phyloP scores from a whole-genome alignment of 2,797 vertebrate species.

The Pelochelys cantorii region DNA sequence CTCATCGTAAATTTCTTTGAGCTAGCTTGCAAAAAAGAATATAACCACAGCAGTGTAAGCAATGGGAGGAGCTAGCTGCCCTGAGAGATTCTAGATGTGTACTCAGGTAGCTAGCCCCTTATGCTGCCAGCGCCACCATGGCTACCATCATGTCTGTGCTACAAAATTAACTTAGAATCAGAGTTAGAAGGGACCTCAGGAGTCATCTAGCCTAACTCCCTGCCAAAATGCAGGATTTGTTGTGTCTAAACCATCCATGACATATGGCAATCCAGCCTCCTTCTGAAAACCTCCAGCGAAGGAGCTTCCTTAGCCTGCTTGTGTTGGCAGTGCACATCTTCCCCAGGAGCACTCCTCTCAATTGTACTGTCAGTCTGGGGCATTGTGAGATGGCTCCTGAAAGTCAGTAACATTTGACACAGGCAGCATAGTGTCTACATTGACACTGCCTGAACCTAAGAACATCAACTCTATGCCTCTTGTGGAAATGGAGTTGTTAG shows the following conservation, averaged over 20 bases:
- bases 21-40: neutral
- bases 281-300: neutral
- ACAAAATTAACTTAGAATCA: neutral
- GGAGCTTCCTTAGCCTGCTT: neutral
- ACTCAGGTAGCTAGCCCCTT: neutral
- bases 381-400: no score
- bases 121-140: neutral
- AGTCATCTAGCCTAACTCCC: no score
- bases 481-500: neutral
- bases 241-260: no score
- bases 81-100: neutral
- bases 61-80: neutral
- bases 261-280: no score
- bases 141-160: neutral
- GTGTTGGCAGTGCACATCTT: neutral
- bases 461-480: neutral
- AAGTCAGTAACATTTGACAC: no score
- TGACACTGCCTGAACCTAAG: neutral
- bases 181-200: no score
- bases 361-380: neutral
- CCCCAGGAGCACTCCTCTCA: no score
- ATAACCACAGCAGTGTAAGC: neutral
- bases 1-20: neutral
- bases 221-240: no score
- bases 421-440: no score